A percentile compares a stretch with the other conserved stretches of the same genome.
Conservation (phyloP, 2,113 vertebrate genomes). For the Motacilla alba region DNA sequence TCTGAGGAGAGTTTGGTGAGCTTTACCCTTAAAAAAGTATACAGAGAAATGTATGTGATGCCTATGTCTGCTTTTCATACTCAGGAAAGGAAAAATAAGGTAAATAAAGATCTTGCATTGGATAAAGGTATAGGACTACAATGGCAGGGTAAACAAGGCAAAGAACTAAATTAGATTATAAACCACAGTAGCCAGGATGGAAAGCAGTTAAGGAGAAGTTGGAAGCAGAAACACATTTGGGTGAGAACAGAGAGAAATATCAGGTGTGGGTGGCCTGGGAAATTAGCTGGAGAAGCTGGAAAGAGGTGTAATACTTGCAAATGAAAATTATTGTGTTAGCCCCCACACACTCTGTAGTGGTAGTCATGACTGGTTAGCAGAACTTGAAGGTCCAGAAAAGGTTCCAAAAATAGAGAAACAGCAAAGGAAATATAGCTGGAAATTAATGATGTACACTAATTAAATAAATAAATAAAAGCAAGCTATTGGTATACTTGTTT, state of each 20-base stretch:
- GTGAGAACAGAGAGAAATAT: background rate
- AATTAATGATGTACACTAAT: background rate
- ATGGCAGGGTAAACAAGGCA: background rate
- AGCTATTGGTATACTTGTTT: background rate
- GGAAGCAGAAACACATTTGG: background rate
- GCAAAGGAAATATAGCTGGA: background rate
- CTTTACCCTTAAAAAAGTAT: background rate
- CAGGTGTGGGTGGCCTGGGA: background rate
- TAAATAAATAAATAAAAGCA: background rate
- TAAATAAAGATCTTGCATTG: background rate
- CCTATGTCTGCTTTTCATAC: background rate
- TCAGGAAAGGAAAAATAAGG: background rate
- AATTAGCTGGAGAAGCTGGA: background rate
- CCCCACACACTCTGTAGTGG: background rate
- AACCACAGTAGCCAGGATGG: background rate
- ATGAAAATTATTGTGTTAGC: background rate
- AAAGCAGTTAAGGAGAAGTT: background rate
- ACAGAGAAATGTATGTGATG: background rate
- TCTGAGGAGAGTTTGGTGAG: background rate
- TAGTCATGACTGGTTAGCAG: background rate
- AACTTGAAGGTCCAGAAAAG: background rate
- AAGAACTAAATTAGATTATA: background rate
- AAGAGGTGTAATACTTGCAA: background rate
- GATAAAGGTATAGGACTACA: background rate
- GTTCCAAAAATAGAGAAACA: background rate